These are phyloP conservation scores for Mactra quadrangularis DNA, from an alignment of 1,140 invertebrate genomes.

Conservation along the genomic window DNA sequence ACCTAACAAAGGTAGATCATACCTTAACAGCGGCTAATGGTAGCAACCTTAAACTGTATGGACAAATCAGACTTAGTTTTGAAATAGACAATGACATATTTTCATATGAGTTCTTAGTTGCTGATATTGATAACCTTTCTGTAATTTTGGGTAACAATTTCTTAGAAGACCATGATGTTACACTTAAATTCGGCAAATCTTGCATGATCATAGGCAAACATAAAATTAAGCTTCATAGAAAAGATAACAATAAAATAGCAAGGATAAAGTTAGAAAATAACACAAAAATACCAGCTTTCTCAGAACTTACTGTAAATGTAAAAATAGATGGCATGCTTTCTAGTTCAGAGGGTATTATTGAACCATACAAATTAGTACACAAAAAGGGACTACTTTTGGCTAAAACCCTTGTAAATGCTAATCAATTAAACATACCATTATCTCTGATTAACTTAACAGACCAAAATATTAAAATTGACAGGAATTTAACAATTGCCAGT, in stretches of 20 bases:
- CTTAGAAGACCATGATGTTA: slow-evolving; percentile 28
- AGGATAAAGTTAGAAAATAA: not conserved
- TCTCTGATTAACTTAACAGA: slow-evolving; percentile 40
- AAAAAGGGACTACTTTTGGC: slow-evolving; percentile 22
- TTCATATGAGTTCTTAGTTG: slow-evolving; percentile 29
- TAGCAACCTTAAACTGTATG: slow-evolving; percentile 7
- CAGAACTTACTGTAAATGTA: slow-evolving; percentile 2
- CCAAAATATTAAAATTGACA: slow-evolving; percentile 3
- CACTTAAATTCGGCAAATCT: slow-evolving; percentile 25
- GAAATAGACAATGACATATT: slow-evolving; percentile 31
- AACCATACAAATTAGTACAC: slow-evolving; percentile 9
- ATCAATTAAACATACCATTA: slow-evolving; percentile 10
- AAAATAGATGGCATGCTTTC: not conserved
- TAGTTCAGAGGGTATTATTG: not conserved
- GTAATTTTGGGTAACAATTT: slow-evolving; percentile 36
- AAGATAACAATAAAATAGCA: slow-evolving; percentile 8
- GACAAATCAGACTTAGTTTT: not conserved
- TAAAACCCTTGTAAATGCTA: not conserved
- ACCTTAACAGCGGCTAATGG: slow-evolving; percentile 35
- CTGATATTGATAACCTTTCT: slow-evolving; percentile 7
- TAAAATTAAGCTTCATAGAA: slow-evolving; percentile 10
- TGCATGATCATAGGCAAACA: slow-evolving; percentile 31
- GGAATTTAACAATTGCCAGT: slow-evolving; percentile 21
- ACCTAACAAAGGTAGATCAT: not conserved
- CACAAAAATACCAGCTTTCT: no score